A percentile compares a stretch with the other conserved stretches of the same genome.
phyloP scores from a whole-genome alignment of 2,797 vertebrate genomes.

The Anisognathus igniventris region DNA sequence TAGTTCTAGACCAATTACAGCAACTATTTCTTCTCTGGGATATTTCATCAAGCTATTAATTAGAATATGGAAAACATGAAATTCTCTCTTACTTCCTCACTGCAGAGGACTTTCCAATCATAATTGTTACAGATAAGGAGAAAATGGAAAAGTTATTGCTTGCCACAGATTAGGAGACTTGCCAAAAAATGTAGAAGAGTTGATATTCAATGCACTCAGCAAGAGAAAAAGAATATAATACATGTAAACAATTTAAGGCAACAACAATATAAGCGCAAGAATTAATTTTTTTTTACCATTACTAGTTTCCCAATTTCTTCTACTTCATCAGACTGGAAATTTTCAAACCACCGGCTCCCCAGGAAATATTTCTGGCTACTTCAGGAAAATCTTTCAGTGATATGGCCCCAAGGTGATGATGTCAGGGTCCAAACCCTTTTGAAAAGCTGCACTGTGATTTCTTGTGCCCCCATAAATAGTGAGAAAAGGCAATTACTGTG shows the following conservation, averaged over 20 bases:
- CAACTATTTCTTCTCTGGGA: neutral
- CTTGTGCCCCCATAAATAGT: neutral
- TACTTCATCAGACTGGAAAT: neutral
- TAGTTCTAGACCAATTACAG: constrained; percentile 10
- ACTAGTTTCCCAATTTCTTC: neutral
- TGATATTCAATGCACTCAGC: neutral
- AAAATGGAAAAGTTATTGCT: neutral
- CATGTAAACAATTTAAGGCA: neutral
- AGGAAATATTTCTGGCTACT: neutral
- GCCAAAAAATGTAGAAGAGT: neutral
- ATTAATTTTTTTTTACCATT: neutral
- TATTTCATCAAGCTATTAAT: constrained; percentile 8
- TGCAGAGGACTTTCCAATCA: neutral
- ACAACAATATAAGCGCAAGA: neutral
- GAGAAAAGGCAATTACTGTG: neutral
- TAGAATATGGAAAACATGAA: neutral
- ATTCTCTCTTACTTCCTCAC: neutral
- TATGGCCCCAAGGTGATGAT: neutral
- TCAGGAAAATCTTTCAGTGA: neutral
- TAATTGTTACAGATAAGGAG: neutral
- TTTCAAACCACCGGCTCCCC: neutral
- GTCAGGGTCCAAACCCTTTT: neutral
- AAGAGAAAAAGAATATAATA: neutral
- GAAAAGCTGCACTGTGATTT: neutral
- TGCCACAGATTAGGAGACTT: neutral